Evolutionary conservation across 2,113 vertebrate genomes (phyloP), one percentile per base, ranked within the genome.

Genomic region (Rhinichthys klamathensis): DNA sequence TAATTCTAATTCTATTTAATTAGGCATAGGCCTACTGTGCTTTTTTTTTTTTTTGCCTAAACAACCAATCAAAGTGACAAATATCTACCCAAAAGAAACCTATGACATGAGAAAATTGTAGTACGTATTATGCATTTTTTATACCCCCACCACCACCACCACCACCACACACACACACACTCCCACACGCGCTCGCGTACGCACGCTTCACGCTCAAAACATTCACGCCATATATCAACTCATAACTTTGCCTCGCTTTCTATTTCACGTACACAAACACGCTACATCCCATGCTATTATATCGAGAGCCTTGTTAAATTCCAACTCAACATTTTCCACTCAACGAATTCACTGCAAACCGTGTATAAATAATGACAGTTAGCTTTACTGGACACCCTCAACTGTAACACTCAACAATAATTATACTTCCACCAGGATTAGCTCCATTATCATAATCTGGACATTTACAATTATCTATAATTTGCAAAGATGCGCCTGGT

Each of bases 401-500:
- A 97, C 97, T 97, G 97, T 96, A 99, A 98, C 97, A 97, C 97
- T 98, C 96, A 96, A 97, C 96, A 97, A 97, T 99, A 99, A 98
- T 99, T 99, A 99, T 97, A 97, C 97, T 97, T 95, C 96, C 94
- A 96, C 94, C 96, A 97, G 97, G 97, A 99, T 99, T 99, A 99
- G 97, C 96, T 93, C 97, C 97, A 99, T 99, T 99, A 99, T 99
- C 97, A 99, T 99, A 99, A 99, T 99, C 98, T 99, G 98, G 98
- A 98, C 98, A 98, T 98, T 99, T 97, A 98, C 98, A 99, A 99
- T 99, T 99, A 98, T 98, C 97, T 99, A 97, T 97, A 98, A 99
- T 99, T 99, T 99, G 96, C 97, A 98, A 99, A 99, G 98, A 99
- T 99, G 98, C 97, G 96, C 97, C 96, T 96, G 97, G 97, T 98